Conservation (phyloP, 2,797 vertebrate genomes). For the Borostomias antarcticus region DNA sequence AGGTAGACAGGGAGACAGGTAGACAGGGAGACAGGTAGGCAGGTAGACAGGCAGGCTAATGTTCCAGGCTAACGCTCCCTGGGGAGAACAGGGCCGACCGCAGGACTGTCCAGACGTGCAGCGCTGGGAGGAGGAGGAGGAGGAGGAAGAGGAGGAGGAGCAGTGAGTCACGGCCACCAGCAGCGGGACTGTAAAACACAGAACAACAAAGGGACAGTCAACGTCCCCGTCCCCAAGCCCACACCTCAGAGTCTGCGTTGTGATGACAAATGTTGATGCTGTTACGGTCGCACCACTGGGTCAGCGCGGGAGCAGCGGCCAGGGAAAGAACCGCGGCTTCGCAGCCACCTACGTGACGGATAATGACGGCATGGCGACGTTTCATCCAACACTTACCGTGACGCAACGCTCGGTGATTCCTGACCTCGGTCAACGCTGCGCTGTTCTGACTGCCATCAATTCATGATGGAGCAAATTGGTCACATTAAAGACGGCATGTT, state of each 20-base stretch:
- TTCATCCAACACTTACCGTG: conserved; percentile 45
- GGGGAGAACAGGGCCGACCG: background rate
- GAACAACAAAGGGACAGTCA: background rate
- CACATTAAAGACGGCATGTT: conserved; percentile 53
- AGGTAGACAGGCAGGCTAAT: too few species aligned
- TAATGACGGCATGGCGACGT: conserved; percentile 40
- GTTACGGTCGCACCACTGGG: background rate
- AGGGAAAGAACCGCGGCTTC: conserved; percentile 68
- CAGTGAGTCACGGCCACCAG: background rate
- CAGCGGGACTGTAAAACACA: background rate
- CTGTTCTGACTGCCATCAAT: conserved; percentile 48
- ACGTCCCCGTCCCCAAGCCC: background rate
- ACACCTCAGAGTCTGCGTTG: background rate
- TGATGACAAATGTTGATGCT: background rate
- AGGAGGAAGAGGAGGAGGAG: background rate
- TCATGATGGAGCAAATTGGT: conserved; percentile 49
- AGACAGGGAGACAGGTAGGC: too few species aligned
- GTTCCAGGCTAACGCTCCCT: too few species aligned
- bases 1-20: background rate
- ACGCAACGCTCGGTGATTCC: conserved; percentile 48
- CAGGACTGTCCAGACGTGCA: background rate
- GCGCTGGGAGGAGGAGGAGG: background rate
- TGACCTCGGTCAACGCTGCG: conserved; percentile 51
- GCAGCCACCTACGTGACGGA: conserved; percentile 61
- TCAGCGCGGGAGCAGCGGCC: too few species aligned